Percentiles rank a stretch among this genome's conserved stretches.
phyloP scores from a whole-genome alignment of 1,140 invertebrate genomes.

The Varroa destructor region DNA sequence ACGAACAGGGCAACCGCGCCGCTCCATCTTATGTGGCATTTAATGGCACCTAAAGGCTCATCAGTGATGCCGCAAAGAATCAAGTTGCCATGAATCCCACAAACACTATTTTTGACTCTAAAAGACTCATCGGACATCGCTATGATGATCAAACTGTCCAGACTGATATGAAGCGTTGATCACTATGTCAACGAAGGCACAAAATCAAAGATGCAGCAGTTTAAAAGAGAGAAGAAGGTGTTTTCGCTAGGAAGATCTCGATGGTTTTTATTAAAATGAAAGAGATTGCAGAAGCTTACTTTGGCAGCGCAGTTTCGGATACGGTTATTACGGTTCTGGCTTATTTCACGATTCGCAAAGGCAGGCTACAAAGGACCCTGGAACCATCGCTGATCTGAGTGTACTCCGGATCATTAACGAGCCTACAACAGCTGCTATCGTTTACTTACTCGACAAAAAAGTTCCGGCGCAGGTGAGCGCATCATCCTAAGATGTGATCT shows the following conservation, averaged over 20 bases:
- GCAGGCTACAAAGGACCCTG: constrained; percentile 42
- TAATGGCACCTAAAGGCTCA: constrained; percentile 35
- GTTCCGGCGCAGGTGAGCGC: constrained; percentile 42
- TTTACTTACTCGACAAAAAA: constrained; percentile 45
- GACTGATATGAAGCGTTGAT: constrained; percentile 62
- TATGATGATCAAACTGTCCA: constrained; percentile 45
- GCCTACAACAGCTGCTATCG: constrained; percentile 40
- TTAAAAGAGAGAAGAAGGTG: constrained; percentile 54
- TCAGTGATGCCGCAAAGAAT: constrained; percentile 47
- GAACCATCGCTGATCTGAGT: constrained; percentile 46
- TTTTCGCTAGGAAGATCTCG: constrained; percentile 72
- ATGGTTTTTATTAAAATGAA: constrained; percentile 71
- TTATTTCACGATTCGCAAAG: constrained; percentile 40
- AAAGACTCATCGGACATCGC: constrained; percentile 41
- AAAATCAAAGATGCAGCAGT: constrained; percentile 37
- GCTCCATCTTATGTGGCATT: constrained; percentile 36
- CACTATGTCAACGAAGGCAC: constrained; percentile 45
- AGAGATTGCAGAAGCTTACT: constrained; percentile 53
- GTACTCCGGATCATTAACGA: constrained; percentile 48
- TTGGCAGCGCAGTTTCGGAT: constrained; percentile 41
- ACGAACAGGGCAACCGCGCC: constrained; percentile 38
- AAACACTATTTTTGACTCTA: constrained; percentile 79
- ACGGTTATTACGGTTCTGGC: constrained; percentile 54
- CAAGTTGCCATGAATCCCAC: constrained; percentile 67
- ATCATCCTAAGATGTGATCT: constrained; percentile 61